These are phyloP conservation scores for Eledona agricola DNA, from an alignment of 2,888 invertebrate genomes.

Conservation along the genomic window DNA sequence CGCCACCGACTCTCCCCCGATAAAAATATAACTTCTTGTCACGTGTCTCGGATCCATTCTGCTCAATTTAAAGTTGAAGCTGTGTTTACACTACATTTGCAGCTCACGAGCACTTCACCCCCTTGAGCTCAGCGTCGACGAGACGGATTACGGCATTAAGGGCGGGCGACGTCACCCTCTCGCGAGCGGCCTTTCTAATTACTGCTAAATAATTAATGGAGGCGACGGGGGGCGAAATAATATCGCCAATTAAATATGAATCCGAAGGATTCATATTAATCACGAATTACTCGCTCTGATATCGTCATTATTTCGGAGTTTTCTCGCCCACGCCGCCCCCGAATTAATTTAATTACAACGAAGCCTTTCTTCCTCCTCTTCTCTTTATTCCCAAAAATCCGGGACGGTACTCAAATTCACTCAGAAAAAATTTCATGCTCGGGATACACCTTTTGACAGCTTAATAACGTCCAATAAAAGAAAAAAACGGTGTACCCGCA, in stretches of 20 bases:
- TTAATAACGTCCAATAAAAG: no score
- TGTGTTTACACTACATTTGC: slow-evolving; percentile 61
- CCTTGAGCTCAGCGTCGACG: slow-evolving; percentile 45
- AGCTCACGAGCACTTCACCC: slow-evolving; percentile 46
- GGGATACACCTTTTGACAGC: no score
- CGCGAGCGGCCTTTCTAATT: slow-evolving; percentile 52
- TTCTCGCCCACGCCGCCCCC: slow-evolving; percentile 6
- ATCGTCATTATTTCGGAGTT: slow-evolving; percentile 35
- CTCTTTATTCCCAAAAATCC: no score
- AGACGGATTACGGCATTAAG: slow-evolving; percentile 52
- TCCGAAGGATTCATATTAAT: slow-evolving; percentile 41
- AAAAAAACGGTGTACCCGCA: no score
- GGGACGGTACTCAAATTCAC: no score
- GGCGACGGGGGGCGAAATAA: slow-evolving; percentile 40
- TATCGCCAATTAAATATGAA: slow-evolving; percentile 44
- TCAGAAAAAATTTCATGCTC: no score
- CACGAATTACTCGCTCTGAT: slow-evolving; percentile 38
- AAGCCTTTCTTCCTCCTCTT: slow-evolving; percentile 15
- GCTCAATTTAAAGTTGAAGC: slow-evolving; percentile 61
- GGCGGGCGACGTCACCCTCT: slow-evolving; percentile 41
- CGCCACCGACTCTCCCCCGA: slow-evolving; percentile 49
- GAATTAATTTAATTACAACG: slow-evolving; percentile 29
- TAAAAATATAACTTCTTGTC: slow-evolving; percentile 62
- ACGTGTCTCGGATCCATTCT: slow-evolving; percentile 60
- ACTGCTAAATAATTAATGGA: slow-evolving; percentile 52